phyloP scores from a whole-genome alignment of 2,797 vertebrate genomes.

The Carcharodon carcharias region DNA sequence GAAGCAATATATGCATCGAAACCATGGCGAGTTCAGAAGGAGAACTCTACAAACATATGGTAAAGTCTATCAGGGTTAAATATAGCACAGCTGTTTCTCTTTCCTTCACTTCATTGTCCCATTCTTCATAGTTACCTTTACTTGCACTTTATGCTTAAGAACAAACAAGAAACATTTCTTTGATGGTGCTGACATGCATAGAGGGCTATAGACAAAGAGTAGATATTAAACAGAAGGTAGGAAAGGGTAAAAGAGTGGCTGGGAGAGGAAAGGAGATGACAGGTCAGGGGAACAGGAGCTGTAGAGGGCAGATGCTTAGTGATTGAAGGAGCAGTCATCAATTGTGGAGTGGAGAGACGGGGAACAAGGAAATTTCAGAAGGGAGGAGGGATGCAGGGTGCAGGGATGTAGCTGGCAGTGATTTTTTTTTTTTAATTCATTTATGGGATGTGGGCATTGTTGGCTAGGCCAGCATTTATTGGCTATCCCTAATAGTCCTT shows the following conservation, averaged over 20 bases:
- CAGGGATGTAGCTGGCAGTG: neutral
- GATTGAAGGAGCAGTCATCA: neutral
- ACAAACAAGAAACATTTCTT: neutral
- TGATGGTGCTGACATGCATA: neutral
- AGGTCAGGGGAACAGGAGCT: neutral
- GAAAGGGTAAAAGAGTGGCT: neutral
- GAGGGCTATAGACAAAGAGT: neutral
- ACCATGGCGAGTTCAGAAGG: constrained; percentile 78
- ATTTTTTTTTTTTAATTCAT: no score
- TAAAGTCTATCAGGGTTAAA: constrained; percentile 48
- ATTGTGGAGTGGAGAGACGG: no score
- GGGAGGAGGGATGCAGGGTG: no score
- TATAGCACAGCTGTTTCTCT: neutral
- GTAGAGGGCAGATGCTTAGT: neutral
- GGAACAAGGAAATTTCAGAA: no score
- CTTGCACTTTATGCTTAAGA: neutral
- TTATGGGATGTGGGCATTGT: no score
- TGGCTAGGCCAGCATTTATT: no score
- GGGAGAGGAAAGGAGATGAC: neutral
- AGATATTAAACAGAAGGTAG: neutral
- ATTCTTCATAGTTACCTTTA: neutral
- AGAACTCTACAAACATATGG: constrained; percentile 68
- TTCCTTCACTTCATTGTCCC: neutral
- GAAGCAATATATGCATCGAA: constrained; percentile 81
- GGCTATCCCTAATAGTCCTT: no score